phyloP scores from a whole-genome alignment of 2,113 vertebrate species.

The Grus americana region DNA sequence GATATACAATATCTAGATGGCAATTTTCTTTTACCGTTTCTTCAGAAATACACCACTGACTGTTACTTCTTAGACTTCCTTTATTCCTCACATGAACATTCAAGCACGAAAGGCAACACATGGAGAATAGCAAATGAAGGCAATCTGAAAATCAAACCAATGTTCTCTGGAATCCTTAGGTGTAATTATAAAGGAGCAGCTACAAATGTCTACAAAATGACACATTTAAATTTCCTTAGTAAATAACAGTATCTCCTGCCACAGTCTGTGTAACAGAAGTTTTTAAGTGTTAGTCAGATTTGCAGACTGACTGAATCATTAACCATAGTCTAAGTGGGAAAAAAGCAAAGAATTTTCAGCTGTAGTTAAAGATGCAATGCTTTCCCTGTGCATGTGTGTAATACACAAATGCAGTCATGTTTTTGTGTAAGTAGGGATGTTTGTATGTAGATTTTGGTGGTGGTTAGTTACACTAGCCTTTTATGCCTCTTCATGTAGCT shows the following conservation, averaged over 20 bases:
- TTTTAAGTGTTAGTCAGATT: background rate
- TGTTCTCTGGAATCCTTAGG: background rate
- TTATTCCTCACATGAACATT: background rate
- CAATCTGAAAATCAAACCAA: background rate
- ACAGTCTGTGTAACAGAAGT: background rate
- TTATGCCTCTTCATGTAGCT: background rate
- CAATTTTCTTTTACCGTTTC: background rate
- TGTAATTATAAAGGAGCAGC: background rate
- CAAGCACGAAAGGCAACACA: background rate
- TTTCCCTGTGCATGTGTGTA: background rate
- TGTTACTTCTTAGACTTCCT: background rate
- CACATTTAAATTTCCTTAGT: background rate
- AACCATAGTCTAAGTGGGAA: background rate
- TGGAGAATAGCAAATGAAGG: background rate
- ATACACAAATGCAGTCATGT: fast-evolving
- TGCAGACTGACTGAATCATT: background rate
- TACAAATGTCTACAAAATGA: background rate
- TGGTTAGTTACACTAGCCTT: background rate
- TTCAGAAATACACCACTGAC: background rate
- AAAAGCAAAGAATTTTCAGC: background rate
- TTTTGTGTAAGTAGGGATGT: background rate
- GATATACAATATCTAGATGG: background rate
- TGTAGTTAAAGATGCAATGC: background rate
- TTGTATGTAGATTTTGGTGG: background rate
- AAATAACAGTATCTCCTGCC: background rate